Evolutionary conservation across 2,113 vertebrate genomes (phyloP).

Genomic region (Anguilla rostrata): DNA sequence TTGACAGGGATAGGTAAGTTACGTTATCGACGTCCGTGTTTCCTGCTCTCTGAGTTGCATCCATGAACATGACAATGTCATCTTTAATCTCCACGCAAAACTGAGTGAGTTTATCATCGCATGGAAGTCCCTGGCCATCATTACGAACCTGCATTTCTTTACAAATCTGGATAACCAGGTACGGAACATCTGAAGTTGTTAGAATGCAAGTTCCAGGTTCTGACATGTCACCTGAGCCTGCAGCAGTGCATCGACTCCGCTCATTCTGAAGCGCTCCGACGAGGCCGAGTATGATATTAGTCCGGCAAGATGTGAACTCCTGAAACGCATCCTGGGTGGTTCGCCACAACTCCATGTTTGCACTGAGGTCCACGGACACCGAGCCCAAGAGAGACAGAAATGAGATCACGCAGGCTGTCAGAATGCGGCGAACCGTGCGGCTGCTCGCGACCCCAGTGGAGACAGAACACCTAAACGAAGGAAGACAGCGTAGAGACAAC

Average conservation of each 20-base stretch:
- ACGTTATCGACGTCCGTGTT: constrained; percentile 25
- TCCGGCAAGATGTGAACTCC: constrained; percentile 71
- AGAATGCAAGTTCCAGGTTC: neutral
- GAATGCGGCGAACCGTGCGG: constrained; percentile 68
- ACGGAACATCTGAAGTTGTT: constrained; percentile 9
- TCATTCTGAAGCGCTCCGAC: constrained; percentile 66
- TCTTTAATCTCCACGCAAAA: constrained; percentile 53
- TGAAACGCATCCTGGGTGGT: constrained; percentile 61
- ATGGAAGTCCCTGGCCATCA: constrained; percentile 43
- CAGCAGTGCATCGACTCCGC: constrained; percentile 48
- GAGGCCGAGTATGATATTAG: constrained; percentile 52
- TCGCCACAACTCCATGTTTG: constrained; percentile 64
- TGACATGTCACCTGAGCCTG: constrained; percentile 15
- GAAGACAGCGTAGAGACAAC: neutral
- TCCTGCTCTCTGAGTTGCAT: constrained; percentile 38
- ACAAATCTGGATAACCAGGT: constrained; percentile 55
- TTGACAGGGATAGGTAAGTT: constrained; percentile 47
- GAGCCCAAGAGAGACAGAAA: constrained; percentile 74
- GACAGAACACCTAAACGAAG: constrained; percentile 54
- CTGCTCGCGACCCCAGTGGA: constrained; percentile 49
- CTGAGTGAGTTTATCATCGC: constrained; percentile 50
- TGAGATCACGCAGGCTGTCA: constrained; percentile 71
- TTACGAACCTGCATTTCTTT: constrained; percentile 27
- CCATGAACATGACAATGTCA: constrained; percentile 43
- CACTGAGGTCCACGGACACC: constrained; percentile 69